phyloP scores from a whole-genome alignment of 2,888 invertebrate species.

The Pseudolycoriella hygida region DNA sequence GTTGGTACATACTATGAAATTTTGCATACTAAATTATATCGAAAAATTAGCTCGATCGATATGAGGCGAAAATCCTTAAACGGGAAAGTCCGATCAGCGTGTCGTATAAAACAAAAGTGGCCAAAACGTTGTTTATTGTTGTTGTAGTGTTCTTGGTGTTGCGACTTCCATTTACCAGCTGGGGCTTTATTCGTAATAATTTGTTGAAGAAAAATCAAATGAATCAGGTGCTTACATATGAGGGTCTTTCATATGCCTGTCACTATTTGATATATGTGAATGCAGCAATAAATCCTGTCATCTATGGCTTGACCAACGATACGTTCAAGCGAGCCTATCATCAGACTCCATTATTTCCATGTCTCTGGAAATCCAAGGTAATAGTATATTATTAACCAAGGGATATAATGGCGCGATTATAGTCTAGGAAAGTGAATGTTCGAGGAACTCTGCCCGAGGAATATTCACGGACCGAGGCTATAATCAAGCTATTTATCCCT shows the following conservation, averaged over 20 bases:
- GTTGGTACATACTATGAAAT: no score
- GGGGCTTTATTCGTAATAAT: slow-evolving; percentile 45
- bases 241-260: slow-evolving; percentile 45
- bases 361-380: not conserved
- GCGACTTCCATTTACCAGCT: slow-evolving; percentile 53
- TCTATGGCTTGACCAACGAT: slow-evolving; percentile 57
- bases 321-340: slow-evolving; percentile 47
- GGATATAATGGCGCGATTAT: no score
- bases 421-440: no score
- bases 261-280: slow-evolving; percentile 53
- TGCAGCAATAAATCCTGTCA: slow-evolving; percentile 57
- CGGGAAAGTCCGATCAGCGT: slow-evolving; percentile 42
- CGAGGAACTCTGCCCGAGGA: no score
- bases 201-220: slow-evolving; percentile 27
- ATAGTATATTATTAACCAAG: no score
- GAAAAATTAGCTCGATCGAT: slow-evolving; percentile 39
- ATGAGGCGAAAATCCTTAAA: slow-evolving; percentile 41
- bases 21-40: slow-evolving; percentile 3
- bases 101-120: slow-evolving; percentile 47
- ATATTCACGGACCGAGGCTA: no score
- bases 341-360: slow-evolving; percentile 33
- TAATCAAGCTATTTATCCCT: no score
- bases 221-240: slow-evolving; percentile 34
- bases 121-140: slow-evolving; percentile 51
- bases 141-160: slow-evolving; percentile 47